Conservation (phyloP, 1,140 invertebrate species). For the Alviniconcha marisindica region DNA sequence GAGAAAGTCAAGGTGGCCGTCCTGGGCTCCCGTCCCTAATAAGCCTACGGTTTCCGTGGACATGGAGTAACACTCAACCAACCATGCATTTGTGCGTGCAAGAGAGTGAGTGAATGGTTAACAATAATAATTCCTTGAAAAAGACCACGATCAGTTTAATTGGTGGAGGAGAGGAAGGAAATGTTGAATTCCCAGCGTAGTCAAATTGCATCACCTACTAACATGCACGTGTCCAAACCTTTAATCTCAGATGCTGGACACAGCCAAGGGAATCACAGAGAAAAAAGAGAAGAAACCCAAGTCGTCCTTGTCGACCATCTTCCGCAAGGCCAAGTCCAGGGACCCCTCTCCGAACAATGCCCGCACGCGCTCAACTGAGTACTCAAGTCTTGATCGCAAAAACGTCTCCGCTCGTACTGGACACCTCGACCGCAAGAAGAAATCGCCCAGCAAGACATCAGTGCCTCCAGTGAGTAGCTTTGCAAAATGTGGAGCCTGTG, state of each 20-base stretch:
- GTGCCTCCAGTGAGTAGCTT: conserved; percentile 39
- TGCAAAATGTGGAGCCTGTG: neutral
- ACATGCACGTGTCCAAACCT: neutral
- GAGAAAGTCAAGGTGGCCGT: no score
- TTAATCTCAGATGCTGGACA: conserved; percentile 54
- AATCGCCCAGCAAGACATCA: conserved; percentile 33
- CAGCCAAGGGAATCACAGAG: conserved; percentile 58
- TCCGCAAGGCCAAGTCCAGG: conserved; percentile 69
- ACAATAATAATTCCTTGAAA: no score
- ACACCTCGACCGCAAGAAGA: conserved; percentile 45
- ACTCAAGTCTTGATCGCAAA: conserved; percentile 67
- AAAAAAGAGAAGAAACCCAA: conserved; percentile 59
- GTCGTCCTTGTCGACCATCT: conserved; percentile 69
- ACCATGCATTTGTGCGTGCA: no score
- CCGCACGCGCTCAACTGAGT: conserved; percentile 61
- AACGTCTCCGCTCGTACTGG: conserved; percentile 46
- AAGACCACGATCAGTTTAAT: no score
- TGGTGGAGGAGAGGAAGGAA: no score
- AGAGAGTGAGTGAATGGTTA: no score
- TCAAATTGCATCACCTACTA: no score
- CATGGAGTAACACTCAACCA: no score
- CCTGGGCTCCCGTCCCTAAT: no score
- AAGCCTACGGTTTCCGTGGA: no score
- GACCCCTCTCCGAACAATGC: conserved; percentile 69
- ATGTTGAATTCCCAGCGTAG: no score